Conservation (phyloP, 2,113 vertebrate genomes). For the Apistogramma diplotaenia region DNA sequence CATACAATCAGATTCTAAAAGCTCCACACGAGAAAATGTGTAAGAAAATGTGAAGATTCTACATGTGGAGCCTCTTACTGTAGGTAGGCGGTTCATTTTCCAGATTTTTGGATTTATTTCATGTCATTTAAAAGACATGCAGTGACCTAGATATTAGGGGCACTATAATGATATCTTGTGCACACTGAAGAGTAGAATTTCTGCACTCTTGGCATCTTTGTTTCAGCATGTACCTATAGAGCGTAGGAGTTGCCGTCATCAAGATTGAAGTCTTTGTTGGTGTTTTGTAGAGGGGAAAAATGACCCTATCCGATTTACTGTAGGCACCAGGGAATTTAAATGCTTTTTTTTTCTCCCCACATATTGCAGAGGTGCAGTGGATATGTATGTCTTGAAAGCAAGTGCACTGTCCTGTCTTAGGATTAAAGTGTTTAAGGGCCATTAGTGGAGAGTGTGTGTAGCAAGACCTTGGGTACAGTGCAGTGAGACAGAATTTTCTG, state of each 20-base stretch:
- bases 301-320: neutral
- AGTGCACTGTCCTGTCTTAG: neutral
- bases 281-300: neutral
- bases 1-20: neutral
- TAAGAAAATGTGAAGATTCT: neutral
- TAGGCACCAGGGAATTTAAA: neutral
- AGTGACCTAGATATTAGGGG: conserved; percentile 34
- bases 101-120: neutral
- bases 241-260: conserved; percentile 2
- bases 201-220: neutral
- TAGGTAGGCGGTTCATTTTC: neutral
- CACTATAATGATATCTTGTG: neutral
- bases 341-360: neutral
- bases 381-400: neutral
- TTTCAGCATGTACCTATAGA: neutral
- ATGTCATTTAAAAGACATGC: conserved; percentile 4
- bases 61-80: neutral
- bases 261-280: neutral
- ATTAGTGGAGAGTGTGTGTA: neutral
- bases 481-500: neutral
- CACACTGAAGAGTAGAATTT: neutral
- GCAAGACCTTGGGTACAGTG: neutral
- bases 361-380: neutral
- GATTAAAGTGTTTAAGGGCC: neutral
- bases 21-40: neutral